A percentile compares a stretch with the other conserved stretches of the same genome.
phyloP scores from a whole-genome alignment of 2,888 invertebrate genomes.

The Ophion ventricosus region DNA sequence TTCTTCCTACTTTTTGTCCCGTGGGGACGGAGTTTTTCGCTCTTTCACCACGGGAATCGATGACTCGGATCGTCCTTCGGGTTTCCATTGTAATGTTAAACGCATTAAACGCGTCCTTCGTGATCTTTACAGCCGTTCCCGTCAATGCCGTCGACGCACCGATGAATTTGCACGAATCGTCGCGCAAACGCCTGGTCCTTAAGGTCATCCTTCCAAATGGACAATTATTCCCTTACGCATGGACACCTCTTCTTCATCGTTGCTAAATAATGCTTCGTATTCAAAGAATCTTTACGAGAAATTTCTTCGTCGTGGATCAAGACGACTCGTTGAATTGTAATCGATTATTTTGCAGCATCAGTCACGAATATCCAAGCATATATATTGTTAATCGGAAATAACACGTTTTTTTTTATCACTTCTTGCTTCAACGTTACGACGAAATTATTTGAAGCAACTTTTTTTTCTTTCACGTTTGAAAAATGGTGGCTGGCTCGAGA shows the following conservation, averaged over 20 bases:
- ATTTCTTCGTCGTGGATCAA: too few species aligned
- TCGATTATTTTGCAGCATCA: not conserved
- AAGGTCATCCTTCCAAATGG: constrained; percentile 35
- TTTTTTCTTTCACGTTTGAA: not conserved
- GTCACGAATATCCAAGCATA: not conserved
- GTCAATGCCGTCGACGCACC: constrained; percentile 27
- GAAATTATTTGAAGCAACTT: not conserved
- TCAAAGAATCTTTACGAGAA: too few species aligned
- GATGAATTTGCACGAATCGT: constrained; percentile 47
- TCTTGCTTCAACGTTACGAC: not conserved
- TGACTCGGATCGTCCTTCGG: constrained; percentile 77
- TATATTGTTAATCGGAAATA: not conserved
- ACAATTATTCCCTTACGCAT: constrained; percentile 54
- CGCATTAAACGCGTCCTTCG: constrained; percentile 76
- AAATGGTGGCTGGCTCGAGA: not conserved
- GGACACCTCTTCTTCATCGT: constrained; percentile 30
- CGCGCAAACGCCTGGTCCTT: constrained; percentile 16
- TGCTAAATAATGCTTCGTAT: not conserved
- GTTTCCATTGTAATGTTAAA: constrained; percentile 80
- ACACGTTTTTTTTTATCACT: not conserved
- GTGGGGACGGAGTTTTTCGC: constrained; percentile 72
- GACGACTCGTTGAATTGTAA: not conserved
- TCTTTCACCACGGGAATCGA: constrained; percentile 75
- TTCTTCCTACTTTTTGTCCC: constrained; percentile 45
- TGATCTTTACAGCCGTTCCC: constrained; percentile 24